Evolutionary conservation across 1,140 invertebrate genomes (phyloP).

Genomic region (Drosophila mayri): DNA sequence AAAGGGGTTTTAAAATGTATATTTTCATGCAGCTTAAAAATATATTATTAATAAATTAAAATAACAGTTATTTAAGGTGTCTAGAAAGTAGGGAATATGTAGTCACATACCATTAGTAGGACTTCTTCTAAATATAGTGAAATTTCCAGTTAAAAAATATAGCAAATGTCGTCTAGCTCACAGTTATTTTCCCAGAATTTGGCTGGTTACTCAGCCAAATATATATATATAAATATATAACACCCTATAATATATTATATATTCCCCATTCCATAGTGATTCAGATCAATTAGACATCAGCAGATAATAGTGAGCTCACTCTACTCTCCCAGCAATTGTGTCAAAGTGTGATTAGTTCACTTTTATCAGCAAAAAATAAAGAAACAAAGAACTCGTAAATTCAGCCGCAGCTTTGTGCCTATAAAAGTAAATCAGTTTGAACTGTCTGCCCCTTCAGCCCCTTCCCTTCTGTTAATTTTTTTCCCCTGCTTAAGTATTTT

Average conservation of each 20-base stretch:
- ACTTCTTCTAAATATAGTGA: too few species aligned
- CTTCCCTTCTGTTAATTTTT: conserved; percentile 1
- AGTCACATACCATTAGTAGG: too few species aligned
- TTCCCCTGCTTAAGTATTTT: conserved; percentile 19
- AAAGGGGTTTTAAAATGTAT: neutral
- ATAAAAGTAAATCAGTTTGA: conserved; percentile 76
- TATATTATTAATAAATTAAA: neutral
- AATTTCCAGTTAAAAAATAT: neutral
- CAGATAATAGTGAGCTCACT: conserved; percentile 33
- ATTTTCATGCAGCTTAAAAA: neutral
- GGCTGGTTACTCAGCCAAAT: conserved; percentile 5
- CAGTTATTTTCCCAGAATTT: neutral
- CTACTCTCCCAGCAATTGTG: neutral
- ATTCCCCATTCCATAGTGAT: neutral
- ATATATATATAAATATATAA: too few species aligned
- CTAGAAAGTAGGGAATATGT: neutral
- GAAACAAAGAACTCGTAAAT: conserved; percentile 44
- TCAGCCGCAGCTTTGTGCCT: conserved; percentile 61
- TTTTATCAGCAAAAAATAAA: conserved; percentile 14
- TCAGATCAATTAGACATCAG: conserved; percentile 21
- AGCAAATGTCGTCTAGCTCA: neutral
- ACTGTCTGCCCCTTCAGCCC: conserved; percentile 4
- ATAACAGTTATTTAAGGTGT: neutral
- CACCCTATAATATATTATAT: neutral
- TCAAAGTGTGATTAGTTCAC: conserved; percentile 29